phyloP scores from a whole-genome alignment of 2,797 vertebrate genomes.

The Falco peregrinus region DNA sequence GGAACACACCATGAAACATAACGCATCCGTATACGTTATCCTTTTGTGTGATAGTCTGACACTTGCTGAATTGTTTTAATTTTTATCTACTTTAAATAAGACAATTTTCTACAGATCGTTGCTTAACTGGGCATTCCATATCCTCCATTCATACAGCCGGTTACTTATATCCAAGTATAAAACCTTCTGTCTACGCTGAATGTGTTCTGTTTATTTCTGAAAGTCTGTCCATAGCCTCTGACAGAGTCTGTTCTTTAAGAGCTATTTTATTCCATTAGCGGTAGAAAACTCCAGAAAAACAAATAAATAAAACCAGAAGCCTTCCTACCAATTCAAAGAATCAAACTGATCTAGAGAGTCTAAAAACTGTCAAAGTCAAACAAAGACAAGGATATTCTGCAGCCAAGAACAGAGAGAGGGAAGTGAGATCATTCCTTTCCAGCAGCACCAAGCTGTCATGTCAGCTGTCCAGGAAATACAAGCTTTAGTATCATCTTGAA shows the following conservation, averaged over 20 bases:
- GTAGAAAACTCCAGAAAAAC: neutral
- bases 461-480: conserved; percentile 67
- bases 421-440: conserved; percentile 62
- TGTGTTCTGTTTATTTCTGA: neutral
- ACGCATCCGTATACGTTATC: rapidly evolving
- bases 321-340: neutral
- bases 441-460: conserved; percentile 66
- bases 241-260: neutral
- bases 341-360: neutral
- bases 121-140: neutral
- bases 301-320: neutral
- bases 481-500: neutral
- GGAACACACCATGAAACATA: neutral
- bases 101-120: neutral
- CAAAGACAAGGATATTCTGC: neutral
- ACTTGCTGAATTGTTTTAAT: neutral
- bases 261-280: neutral
- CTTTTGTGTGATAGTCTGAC: neutral
- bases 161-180: neutral
- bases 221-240: neutral
- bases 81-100: neutral
- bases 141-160: neutral
- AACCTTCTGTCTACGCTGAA: neutral
- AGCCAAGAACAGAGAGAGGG: conserved; percentile 41
- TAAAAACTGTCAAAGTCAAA: neutral